Evolutionary conservation across 2,888 invertebrate species (phyloP).

Genomic region (Drosophila nr. perissopoda): DNA sequence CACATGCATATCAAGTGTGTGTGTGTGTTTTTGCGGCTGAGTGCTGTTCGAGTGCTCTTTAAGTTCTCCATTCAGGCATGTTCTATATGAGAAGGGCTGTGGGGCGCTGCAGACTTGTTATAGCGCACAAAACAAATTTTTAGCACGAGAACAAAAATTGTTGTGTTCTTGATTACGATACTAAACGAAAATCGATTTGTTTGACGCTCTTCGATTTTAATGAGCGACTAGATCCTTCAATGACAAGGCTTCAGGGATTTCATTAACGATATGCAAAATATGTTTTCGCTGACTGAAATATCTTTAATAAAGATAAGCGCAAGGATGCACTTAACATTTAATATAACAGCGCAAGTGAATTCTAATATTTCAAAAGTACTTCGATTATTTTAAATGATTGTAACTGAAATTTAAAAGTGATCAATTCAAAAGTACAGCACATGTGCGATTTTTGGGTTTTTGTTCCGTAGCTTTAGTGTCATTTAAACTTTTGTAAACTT

Average conservation of each 20-base stretch:
- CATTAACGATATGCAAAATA: constrained; percentile 67
- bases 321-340: constrained; percentile 13
- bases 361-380: background rate
- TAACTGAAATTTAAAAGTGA: background rate
- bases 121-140: constrained; percentile 78
- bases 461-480: background rate
- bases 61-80: constrained; percentile 75
- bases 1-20: constrained; percentile 52
- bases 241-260: constrained; percentile 53
- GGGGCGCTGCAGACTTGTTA: constrained; percentile 61
- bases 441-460: background rate
- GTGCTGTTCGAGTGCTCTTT: constrained; percentile 79
- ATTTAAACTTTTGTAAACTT: constrained; percentile 19
- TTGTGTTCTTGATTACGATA: constrained; percentile 76
- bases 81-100: constrained; percentile 11
- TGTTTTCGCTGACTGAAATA: constrained; percentile 9
- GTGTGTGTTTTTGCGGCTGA: constrained; percentile 68
- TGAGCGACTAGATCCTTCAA: constrained; percentile 63
- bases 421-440: background rate
- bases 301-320: constrained; percentile 15
- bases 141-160: constrained; percentile 74
- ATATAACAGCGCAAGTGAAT: background rate
- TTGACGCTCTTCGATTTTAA: constrained; percentile 65
- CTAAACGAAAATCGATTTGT: constrained; percentile 80
- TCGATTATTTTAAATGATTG: background rate